phyloP scores from a whole-genome alignment of 2,113 vertebrate genomes.

The Gnathonemus longibarbis region DNA sequence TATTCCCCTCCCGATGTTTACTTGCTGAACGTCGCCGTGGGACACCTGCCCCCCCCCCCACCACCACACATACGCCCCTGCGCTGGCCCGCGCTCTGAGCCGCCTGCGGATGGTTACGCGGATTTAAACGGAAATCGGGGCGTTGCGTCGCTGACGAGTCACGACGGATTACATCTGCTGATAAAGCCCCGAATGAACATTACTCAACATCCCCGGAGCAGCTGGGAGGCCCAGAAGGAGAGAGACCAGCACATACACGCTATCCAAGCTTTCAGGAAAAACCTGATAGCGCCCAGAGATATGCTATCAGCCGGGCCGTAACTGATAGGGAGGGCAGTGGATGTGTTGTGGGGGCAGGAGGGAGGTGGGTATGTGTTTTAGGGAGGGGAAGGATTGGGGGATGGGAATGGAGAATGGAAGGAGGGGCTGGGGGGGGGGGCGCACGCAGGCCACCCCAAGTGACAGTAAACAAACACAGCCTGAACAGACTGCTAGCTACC shows the following conservation, averaged over 20 bases:
- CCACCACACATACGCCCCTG: background rate
- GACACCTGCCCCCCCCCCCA: no score
- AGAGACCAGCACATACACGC: constrained; percentile 11
- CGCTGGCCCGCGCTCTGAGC: background rate
- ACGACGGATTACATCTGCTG: constrained; percentile 31
- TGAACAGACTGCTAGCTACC: constrained; percentile 48
- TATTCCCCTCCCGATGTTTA: background rate
- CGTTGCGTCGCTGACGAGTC: constrained; percentile 32
- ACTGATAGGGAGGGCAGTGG: constrained; percentile 11
- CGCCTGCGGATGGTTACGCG: background rate
- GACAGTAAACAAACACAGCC: constrained; percentile 42
- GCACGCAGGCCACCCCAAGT: constrained; percentile 12
- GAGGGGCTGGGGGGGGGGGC: background rate
- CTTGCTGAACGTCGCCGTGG: background rate
- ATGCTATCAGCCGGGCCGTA: constrained; percentile 18
- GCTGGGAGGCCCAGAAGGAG: constrained; percentile 11
- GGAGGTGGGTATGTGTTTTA: background rate
- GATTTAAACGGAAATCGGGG: constrained; percentile 24
- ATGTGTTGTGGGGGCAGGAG: background rate
- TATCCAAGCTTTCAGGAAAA: constrained; percentile 22
- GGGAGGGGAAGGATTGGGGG: background rate
- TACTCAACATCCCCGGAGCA: constrained; percentile 21
- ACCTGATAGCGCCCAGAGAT: constrained; percentile 20
- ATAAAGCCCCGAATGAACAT: constrained; percentile 27
- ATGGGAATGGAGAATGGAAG: background rate